Evolutionary conservation across 2,113 vertebrate genomes (phyloP).

Genomic region (Coptodon rendalli): DNA sequence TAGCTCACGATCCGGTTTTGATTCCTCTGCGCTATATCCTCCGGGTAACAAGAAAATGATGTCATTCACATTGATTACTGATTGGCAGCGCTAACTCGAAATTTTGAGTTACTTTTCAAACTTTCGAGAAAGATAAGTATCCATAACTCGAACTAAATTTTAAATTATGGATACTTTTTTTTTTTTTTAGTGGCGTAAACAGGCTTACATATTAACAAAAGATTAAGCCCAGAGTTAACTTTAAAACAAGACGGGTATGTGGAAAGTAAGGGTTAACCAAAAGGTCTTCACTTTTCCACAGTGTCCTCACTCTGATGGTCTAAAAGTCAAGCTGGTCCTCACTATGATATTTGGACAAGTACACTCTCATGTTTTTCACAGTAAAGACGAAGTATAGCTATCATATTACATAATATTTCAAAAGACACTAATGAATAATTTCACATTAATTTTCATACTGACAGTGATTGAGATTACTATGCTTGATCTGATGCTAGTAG

Average conservation of each 20-base stretch:
- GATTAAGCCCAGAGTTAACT: not conserved
- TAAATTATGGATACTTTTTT: not conserved
- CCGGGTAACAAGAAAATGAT: not conserved
- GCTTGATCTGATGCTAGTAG: not conserved
- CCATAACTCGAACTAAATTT: not conserved
- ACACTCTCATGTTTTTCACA: not conserved
- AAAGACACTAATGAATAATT: not conserved
- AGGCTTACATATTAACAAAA: not conserved
- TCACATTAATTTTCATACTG: not conserved
- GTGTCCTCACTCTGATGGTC: not conserved
- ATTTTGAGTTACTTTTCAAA: not conserved
- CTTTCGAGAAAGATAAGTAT: not conserved
- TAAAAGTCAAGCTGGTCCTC: not conserved
- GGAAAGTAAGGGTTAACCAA: not conserved
- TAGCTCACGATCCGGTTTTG: not conserved
- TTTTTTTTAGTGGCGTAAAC: not conserved
- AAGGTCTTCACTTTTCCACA: not conserved
- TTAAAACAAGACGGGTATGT: fast-evolving
- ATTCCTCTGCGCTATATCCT: not conserved
- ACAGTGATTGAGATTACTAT: not conserved
- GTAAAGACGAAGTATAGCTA: not conserved
- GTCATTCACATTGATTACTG: not conserved
- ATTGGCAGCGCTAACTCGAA: not conserved
- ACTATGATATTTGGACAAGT: not conserved
- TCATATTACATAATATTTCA: not conserved